Conservation (phyloP, 2,888 invertebrate species). For the Drosophila hamatofila region DNA sequence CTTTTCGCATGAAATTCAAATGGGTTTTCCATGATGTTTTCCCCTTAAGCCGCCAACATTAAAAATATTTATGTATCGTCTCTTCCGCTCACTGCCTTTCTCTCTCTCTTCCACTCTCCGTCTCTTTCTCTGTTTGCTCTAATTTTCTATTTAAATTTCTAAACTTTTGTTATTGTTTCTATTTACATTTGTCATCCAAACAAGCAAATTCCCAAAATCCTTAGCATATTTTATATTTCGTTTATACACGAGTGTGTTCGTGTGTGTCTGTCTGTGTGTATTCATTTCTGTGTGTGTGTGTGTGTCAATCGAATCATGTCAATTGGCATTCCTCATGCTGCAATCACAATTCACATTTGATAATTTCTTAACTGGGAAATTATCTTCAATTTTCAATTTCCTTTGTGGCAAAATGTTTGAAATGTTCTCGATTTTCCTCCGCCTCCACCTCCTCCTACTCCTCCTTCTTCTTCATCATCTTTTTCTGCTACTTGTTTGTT, state of each 20-base stretch:
- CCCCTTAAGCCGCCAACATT: conserved; percentile 2
- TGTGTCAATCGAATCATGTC: conserved; percentile 8
- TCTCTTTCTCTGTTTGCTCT: conserved; percentile 26
- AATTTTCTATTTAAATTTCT: conserved; percentile 53
- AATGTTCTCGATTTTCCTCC: not conserved
- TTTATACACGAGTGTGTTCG: not conserved
- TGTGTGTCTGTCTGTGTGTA: not conserved
- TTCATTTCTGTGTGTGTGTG: conserved; percentile 11
- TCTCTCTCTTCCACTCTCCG: not conserved
- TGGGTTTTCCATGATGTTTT: conserved; percentile 2
- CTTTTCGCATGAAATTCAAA: conserved; percentile 23
- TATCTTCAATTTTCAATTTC: conserved; percentile 1
- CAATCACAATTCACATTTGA: not conserved
- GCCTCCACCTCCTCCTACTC: too few species aligned
- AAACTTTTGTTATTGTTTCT: conserved; percentile 29
- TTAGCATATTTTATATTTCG: conserved; percentile 24
- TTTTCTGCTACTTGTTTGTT: too few species aligned
- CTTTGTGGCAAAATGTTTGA: conserved; percentile 2
- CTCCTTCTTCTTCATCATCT: not conserved
- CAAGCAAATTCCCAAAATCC: conserved; percentile 33
- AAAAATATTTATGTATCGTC: conserved; percentile 37
- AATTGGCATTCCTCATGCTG: conserved; percentile 1
- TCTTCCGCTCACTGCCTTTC: not conserved
- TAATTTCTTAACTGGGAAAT: conserved; percentile 13
- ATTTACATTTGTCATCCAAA: conserved; percentile 31